phyloP scores from a whole-genome alignment of 2,113 vertebrate species.

The Cyprichromis sp. region DNA sequence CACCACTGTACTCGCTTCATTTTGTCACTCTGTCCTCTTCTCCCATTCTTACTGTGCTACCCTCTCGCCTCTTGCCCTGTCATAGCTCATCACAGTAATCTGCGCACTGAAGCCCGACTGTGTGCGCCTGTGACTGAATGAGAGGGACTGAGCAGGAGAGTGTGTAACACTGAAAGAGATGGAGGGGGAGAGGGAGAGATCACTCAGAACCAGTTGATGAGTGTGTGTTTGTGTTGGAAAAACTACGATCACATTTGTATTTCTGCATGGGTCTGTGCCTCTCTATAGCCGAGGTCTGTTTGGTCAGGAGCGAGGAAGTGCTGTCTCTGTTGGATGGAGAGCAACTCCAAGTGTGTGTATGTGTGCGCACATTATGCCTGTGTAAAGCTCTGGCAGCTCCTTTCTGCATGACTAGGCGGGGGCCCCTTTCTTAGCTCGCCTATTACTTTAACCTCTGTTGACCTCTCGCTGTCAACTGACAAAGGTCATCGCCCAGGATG shows the following conservation, averaged over 20 bases:
- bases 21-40: not conserved
- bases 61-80: constrained; percentile 41
- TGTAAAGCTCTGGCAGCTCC: constrained; percentile 48
- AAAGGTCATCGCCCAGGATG: constrained; percentile 74
- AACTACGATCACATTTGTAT: constrained; percentile 41
- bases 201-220: constrained; percentile 36
- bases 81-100: constrained; percentile 38
- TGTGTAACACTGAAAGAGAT: not conserved
- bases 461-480: constrained; percentile 77
- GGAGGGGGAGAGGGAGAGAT: not conserved
- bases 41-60: constrained; percentile 8
- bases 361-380: not conserved
- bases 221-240: constrained; percentile 60
- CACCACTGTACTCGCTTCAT: constrained; percentile 13
- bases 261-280: constrained; percentile 41
- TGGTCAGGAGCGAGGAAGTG: constrained; percentile 23
- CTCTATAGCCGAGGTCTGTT: constrained; percentile 30
- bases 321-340: constrained; percentile 8
- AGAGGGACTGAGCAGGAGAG: not conserved
- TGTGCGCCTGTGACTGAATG: constrained; percentile 30
- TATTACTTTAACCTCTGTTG: constrained; percentile 72
- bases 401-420: constrained; percentile 78
- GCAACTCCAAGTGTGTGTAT: not conserved
- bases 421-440: constrained; percentile 63
- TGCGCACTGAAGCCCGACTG: constrained; percentile 43